These are phyloP conservation scores for Labeo catla DNA, from an alignment of 2,113 vertebrate genomes.

Conservation along the genomic window DNA sequence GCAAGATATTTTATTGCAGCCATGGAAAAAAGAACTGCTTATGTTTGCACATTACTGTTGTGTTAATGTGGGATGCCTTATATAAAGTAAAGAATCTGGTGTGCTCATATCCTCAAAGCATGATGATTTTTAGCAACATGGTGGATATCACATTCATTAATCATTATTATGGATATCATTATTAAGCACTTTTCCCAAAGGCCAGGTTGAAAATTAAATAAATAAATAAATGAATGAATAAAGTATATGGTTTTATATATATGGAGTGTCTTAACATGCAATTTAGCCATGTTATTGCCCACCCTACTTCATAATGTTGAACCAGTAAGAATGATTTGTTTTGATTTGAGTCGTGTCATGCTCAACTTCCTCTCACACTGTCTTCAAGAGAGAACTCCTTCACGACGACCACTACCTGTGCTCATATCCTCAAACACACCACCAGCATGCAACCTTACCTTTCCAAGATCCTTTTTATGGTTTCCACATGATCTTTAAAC, in stretches of 20 bases:
- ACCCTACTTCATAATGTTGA: background rate
- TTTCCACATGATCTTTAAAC: constrained; percentile 61
- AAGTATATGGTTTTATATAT: background rate
- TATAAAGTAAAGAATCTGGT: background rate
- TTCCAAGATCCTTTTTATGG: constrained; percentile 63
- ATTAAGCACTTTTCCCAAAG: background rate
- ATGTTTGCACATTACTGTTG: background rate
- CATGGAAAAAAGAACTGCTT: background rate
- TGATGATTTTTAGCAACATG: background rate
- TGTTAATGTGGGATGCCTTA: background rate
- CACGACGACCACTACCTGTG: constrained; percentile 54
- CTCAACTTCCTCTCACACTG: constrained; percentile 32
- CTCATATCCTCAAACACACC: constrained; percentile 62
- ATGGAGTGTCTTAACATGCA: background rate
- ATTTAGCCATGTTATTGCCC: background rate
- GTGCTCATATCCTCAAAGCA: too few species aligned
- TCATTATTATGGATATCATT: too few species aligned
- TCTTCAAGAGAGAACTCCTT: constrained; percentile 30
- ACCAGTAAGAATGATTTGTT: background rate
- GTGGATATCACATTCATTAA: background rate
- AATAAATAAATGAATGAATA: background rate
- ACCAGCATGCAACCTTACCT: constrained; percentile 54
- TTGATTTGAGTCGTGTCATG: constrained; percentile 4
- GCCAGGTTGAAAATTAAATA: background rate
- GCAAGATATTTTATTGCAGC: background rate